Evolutionary conservation across 2,113 vertebrate genomes (phyloP).

Genomic region (Ptyas mucosa): DNA sequence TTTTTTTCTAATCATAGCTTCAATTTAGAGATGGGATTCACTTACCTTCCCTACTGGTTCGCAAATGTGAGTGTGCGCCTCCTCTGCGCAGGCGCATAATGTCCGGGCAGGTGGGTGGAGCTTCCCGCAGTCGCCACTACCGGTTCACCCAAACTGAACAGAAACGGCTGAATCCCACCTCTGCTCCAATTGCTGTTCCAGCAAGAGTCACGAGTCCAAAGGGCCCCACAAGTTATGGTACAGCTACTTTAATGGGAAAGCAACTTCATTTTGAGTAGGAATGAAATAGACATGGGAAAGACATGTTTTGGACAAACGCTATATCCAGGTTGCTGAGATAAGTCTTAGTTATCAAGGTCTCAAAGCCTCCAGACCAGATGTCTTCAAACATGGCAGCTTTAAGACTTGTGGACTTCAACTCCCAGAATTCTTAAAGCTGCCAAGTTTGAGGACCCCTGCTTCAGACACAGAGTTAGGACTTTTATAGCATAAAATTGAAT

Average conservation of each 20-base stretch:
- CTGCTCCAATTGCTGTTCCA: background rate
- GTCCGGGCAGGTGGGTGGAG: too few species aligned
- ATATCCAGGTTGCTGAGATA: background rate
- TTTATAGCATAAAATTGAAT: background rate
- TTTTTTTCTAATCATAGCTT: background rate
- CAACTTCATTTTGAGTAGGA: background rate
- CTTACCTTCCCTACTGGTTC: too few species aligned
- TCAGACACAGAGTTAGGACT: background rate
- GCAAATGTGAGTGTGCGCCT: too few species aligned
- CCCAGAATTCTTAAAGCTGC: too few species aligned
- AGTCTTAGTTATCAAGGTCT: background rate
- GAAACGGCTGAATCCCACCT: too few species aligned
- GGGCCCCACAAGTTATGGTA: background rate
- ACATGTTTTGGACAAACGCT: background rate
- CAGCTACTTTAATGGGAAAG: background rate
- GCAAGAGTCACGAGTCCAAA: background rate
- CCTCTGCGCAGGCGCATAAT: too few species aligned
- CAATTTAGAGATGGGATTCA: background rate
- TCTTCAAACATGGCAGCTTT: too few species aligned
- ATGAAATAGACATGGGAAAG: background rate
- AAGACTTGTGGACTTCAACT: too few species aligned
- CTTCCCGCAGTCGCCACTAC: too few species aligned
- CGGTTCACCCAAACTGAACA: too few species aligned
- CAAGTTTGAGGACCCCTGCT: too few species aligned
- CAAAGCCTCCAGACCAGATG: background rate